phyloP scores from a whole-genome alignment of 2,888 invertebrate species.

The Drosophila lutescens region DNA sequence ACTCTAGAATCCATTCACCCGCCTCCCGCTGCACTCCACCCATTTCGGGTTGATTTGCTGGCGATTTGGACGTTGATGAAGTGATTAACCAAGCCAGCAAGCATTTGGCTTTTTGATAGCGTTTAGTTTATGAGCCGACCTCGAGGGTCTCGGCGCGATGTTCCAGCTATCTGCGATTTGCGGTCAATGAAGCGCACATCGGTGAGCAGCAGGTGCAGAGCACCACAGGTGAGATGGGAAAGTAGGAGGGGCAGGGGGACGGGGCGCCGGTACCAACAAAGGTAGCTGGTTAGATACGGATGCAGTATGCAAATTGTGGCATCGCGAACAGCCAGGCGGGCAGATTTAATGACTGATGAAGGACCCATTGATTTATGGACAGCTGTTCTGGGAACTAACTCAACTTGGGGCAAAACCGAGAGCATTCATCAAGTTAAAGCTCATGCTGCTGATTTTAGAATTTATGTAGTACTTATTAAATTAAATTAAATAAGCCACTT shows the following conservation, averaged over 20 bases:
- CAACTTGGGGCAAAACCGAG: background rate
- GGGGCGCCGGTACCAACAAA: slow-evolving; percentile 3
- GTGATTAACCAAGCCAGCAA: slow-evolving; percentile 62
- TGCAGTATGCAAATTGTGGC: slow-evolving; percentile 41
- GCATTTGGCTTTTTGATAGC: slow-evolving; percentile 51
- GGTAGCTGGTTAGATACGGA: slow-evolving; percentile 26
- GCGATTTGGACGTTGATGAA: slow-evolving; percentile 70
- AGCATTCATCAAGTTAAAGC: background rate
- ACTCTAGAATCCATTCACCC: slow-evolving; percentile 19
- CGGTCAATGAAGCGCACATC: slow-evolving; percentile 18
- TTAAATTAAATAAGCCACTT: no score
- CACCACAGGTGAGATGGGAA: background rate
- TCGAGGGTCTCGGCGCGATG: slow-evolving; percentile 33
- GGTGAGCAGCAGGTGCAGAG: slow-evolving; percentile 58
- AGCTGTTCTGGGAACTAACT: slow-evolving; percentile 12
- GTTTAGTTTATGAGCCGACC: slow-evolving; percentile 64
- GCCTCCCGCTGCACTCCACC: slow-evolving; percentile 7
- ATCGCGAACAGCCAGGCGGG: slow-evolving; percentile 10
- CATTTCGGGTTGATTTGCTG: slow-evolving; percentile 45
- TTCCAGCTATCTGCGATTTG: slow-evolving; percentile 18
- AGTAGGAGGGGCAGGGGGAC: background rate
- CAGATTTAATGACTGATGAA: slow-evolving; percentile 23
- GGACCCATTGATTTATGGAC: slow-evolving; percentile 20
- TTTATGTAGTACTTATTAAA: background rate
- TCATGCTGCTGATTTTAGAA: background rate